A percentile compares a stretch with the other conserved stretches of the same genome.
These are phyloP conservation scores for Sinocyclocheilus anshuiensis DNA, from an alignment of 2,113 vertebrate genomes.

Conservation along the genomic window DNA sequence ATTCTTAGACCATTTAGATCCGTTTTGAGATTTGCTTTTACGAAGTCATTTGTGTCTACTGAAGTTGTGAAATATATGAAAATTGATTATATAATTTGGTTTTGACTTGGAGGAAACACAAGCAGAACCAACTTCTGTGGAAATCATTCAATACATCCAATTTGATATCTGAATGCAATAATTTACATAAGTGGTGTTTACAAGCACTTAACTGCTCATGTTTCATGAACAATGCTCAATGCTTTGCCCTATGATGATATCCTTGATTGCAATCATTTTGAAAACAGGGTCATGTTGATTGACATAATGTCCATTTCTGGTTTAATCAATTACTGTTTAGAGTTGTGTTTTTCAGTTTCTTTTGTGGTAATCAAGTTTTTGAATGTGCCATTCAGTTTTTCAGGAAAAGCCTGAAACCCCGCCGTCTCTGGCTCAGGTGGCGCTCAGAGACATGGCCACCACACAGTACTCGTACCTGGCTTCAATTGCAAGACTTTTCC, in stretches of 20 bases:
- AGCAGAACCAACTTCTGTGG: background rate
- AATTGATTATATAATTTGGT: background rate
- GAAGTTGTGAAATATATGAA: background rate
- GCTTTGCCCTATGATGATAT: background rate
- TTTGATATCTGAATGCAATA: background rate
- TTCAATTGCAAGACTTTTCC: conserved; percentile 81
- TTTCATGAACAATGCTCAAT: background rate
- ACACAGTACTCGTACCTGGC: conserved; percentile 80
- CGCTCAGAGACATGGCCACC: conserved; percentile 68
- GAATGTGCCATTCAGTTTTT: conserved; percentile 79
- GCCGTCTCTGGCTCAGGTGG: conserved; percentile 85
- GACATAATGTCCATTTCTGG: background rate
- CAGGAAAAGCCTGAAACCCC: conserved; percentile 85
- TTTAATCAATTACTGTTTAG: background rate
- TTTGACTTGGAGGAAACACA: background rate
- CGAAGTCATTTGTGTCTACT: background rate
- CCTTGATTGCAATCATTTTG: background rate
- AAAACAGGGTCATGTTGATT: background rate
- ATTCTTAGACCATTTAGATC: background rate
- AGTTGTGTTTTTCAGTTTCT: background rate
- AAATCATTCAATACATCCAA: background rate
- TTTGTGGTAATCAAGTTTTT: conserved; percentile 11
- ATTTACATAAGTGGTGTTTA: background rate
- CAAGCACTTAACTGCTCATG: background rate
- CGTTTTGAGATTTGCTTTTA: background rate